Base-by-base conservation (phyloP, 2,888 invertebrate genomes). In the Diaprepes abbreviatus region DNA sequence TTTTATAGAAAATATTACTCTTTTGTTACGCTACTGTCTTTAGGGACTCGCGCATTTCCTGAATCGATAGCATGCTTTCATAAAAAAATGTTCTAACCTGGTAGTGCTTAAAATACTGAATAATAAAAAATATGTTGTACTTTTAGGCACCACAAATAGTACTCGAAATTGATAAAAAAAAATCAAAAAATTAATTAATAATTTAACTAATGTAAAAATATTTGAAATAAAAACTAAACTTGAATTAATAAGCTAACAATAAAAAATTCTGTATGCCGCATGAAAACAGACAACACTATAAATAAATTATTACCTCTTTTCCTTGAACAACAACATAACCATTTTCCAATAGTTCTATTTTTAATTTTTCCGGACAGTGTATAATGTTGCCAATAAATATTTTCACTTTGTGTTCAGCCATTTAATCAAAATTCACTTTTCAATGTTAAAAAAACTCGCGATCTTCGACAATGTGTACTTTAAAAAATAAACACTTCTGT, bases 251-350 rank as follows among this genome's bases (percentile, higher is more conserved):
- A n/a, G n/a, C n/a, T n/a, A n/a, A n/a, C n/a, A n/a, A n/a, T n/a
- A n/a, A n/a, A n/a, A n/a, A n/a, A n/a, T n/a, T n/a, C n/a, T n/a
- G n/a, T n/a, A n/a, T n/a, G n/a, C n/a, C n/a, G n/a, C n/a, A n/a
- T n/a, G n/a, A n/a, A n/a, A n/a, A n/a, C n/a, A n/a, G n/a, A n/a
- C n/a, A n/a, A n/a, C n/a, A n/a, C n/a, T n/a, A n/a, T n/a, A n/a
- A n/a, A n/a, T n/a, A n/a, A n/a, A n/a, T n/a, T n/a, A 57, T 65
- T 72, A 76, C 77, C 75, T 75, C 70, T 38, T 62, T 71, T 19
- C 71, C 78, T 75, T 87, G 82, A 4, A 91, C 86, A 31, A 85
- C 85, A 45, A 92, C 75, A 77, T 86, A 90, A 28, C 90, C 90
- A 73, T 84, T 79, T 35, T 84, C 79, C 55, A 88, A 76, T 1